phyloP scores from a whole-genome alignment of 2,888 invertebrate species.

The Nematopogon swammerdamellus region DNA sequence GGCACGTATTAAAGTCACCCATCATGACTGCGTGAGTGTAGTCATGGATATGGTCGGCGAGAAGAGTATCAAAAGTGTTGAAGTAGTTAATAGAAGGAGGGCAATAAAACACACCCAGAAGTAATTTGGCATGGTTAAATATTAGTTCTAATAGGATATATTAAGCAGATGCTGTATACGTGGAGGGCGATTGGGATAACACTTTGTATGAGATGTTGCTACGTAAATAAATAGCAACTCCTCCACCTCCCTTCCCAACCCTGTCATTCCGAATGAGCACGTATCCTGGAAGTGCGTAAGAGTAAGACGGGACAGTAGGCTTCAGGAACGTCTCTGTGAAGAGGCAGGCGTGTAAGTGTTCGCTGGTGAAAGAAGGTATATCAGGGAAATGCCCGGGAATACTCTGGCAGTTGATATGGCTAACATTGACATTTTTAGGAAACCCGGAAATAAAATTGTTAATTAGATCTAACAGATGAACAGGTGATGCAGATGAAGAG shows the following conservation, averaged over 20 bases:
- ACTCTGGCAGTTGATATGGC: constrained; percentile 6
- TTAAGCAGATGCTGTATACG: constrained; percentile 1
- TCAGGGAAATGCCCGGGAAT: constrained; percentile 3
- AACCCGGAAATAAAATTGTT: neutral
- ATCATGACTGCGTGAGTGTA: constrained; percentile 3
- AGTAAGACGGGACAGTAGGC: constrained; percentile 1
- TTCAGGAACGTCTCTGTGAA: constrained; percentile 8
- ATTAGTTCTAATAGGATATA: constrained; percentile 5
- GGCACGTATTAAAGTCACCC: constrained; percentile 11
- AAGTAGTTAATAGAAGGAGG: constrained; percentile 6
- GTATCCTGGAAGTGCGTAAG: constrained; percentile 4
- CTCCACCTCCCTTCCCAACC: constrained; percentile 2
- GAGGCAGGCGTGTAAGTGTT: constrained; percentile 3
- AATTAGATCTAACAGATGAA: neutral
- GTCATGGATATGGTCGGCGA: neutral
- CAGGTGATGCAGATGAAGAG: neutral
- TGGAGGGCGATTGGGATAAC: neutral
- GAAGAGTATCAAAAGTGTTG: constrained; percentile 4
- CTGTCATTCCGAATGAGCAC: constrained; percentile 3
- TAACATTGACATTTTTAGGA: constrained; percentile 3
- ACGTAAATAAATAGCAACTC: constrained; percentile 7
- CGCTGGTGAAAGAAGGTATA: constrained; percentile 3
- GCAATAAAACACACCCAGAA: constrained; percentile 6
- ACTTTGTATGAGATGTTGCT: constrained; percentile 3
- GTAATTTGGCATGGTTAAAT: constrained; percentile 5